Base-by-base conservation (phyloP, 2,797 vertebrate species). In the Dipus sagitta region DNA sequence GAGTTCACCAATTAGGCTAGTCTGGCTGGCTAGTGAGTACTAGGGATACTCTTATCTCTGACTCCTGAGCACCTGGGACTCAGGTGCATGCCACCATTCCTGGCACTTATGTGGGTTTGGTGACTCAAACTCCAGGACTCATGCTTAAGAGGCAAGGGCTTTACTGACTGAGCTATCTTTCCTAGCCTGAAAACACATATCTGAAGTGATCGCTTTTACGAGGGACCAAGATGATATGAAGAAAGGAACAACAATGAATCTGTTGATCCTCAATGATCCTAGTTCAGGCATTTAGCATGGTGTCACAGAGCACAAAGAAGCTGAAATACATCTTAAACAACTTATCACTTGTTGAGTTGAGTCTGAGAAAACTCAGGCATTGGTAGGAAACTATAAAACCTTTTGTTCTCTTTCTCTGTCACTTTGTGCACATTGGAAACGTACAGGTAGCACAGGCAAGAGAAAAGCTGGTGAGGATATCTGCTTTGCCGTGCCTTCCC, bases 321-420 rank as follows among this genome's bases (percentile, higher is more conserved):
- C 28, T 74, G 14, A 81, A 89, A 90, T 13, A 76, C 30, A 86
- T 72, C 62, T 65, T 60, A 38, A 92, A 74, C 32, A 93, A 86
- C 20, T 68, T 12, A 34, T 76, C 65, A 3, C 54, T 75, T 75
- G 30, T 62, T 75, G 10, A 32, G 21, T 28, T 52, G 18, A 58
- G 7, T 32, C 38, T 86, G 52, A 88, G 71, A 90, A 76, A 52
- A n/a, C 75, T 17, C 54, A 58, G 54, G 17, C 54, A 14, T 58
- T 58, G 54, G 15, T 2, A 62, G 13, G 80, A 86, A 90, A 6
- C 32, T 65, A 20, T 28, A 2, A 23, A 68, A 82, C 17, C 34
- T 2, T 6, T 26, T 32, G 13, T 6, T 94, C 28, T 34, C 2
- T 47, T 77, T n/a, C 32, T 32, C 14, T 70, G 72, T 18, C 12